Base-by-base conservation (phyloP, 2,113 vertebrate genomes). In the Corythaixoides concolor region DNA sequence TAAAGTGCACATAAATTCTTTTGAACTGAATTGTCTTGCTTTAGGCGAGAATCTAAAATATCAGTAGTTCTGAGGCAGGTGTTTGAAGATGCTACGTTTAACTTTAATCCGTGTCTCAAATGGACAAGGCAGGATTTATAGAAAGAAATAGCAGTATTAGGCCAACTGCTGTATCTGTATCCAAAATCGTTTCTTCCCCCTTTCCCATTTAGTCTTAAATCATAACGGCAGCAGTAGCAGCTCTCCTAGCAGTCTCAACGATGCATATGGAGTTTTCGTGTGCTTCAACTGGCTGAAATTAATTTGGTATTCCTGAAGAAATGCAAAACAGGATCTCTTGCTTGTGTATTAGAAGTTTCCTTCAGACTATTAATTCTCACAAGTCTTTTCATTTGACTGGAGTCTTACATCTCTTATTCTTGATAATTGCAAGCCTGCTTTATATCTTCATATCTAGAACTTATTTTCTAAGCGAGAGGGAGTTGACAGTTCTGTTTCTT, bases 171-270 rank as follows among this genome's bases (percentile, higher is more conserved):
- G 15, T 53, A 49, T 30, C 67, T 73, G 15, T 47, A 50, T 55
- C 19, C 21, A 62, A 62, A 59, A 41, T 39, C 0, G 0, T 49
- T 55, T 67, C 3, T 4, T 28, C 9, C 5, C 24, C 7, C 17
- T 50, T 35, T 67, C 15, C 7, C 2, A 0, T 49, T 76, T 23
- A 59, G 50, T 47, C 37, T 53, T 77, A 53, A 39, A 33, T 33
- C 8, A 16, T 77, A 28, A 20, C 0, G 2, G 39, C n/a, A 60
- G 37, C 66, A 82, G 23, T 27, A 45, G 28, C 35, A 62, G 60
- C 77, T 82, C 33, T 64, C 13, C 18, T n/a, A 21, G 27, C 27
- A 62, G 67, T 56, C 60, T 74, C 22, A n/a, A 24, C 43, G 53
- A 28, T 43, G 23, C 16, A 18, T 78, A 10, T 56, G 32, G 43